These are phyloP conservation scores for Sesamia nonagrioides DNA, from an alignment of 1,140 invertebrate species.

Conservation along the genomic window DNA sequence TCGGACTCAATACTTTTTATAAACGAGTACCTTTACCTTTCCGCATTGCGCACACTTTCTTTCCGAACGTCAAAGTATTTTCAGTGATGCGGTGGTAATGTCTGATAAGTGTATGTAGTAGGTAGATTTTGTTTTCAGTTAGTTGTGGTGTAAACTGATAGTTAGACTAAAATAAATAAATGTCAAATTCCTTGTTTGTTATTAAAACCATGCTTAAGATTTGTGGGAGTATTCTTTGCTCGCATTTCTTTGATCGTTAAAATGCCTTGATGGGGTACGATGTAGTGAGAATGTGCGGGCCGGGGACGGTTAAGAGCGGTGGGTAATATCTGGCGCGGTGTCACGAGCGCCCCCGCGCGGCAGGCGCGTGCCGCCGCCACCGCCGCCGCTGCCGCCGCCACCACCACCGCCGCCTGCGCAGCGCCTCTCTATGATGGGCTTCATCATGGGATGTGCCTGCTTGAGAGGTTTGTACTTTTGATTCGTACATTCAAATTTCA, in stretches of 20 bases:
- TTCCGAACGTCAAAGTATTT: background rate
- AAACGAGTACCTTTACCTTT: background rate
- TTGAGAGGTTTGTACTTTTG: slow-evolving; percentile 91
- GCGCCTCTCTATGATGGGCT: slow-evolving; percentile 92
- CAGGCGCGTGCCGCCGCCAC: slow-evolving; percentile 79
- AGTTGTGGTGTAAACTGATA: background rate
- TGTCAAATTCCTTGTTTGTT: background rate
- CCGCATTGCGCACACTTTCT: slow-evolving; percentile 40
- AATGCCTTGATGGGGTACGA: slow-evolving; percentile 18
- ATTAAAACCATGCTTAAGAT: slow-evolving; percentile 18
- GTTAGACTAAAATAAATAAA: background rate
- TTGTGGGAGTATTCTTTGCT: background rate
- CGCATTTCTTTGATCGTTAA: slow-evolving; percentile 15
- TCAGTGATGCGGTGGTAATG: slow-evolving; percentile 12
- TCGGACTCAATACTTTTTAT: slow-evolving; percentile 11
- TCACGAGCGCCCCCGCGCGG: slow-evolving; percentile 82
- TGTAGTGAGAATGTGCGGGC: slow-evolving; percentile 32
- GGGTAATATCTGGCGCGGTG: slow-evolving; percentile 76
- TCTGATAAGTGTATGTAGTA: background rate
- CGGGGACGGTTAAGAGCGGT: slow-evolving; percentile 68
- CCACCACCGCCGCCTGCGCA: slow-evolving; percentile 81
- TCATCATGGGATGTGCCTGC: slow-evolving; percentile 96
- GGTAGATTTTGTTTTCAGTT: background rate
- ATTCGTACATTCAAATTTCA: background rate
- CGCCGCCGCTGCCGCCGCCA: slow-evolving; percentile 63